phyloP scores from a whole-genome alignment of 2,113 vertebrate species.

The Hydrochoerus hydrochaeris region DNA sequence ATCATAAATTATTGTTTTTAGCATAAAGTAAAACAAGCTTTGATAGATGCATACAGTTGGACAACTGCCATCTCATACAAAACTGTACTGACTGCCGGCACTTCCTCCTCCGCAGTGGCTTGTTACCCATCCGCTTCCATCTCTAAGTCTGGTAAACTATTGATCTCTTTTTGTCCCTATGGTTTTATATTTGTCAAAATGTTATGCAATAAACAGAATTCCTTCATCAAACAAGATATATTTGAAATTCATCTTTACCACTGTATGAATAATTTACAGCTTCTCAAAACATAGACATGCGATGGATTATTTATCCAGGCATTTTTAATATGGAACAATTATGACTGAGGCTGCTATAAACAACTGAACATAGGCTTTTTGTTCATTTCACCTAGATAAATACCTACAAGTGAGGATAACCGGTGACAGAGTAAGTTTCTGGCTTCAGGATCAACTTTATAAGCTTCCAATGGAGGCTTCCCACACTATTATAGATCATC shows the following conservation, averaged over 20 bases:
- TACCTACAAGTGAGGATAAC: not conserved
- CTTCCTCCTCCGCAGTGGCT: not conserved
- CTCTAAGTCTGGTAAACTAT: not conserved
- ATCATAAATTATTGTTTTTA: not conserved
- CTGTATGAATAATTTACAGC: not conserved
- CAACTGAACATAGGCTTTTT: not conserved
- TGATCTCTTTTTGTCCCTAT: not conserved
- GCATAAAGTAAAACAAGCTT: not conserved
- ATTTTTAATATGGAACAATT: not conserved
- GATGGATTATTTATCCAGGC: not conserved
- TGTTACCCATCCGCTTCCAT: not conserved
- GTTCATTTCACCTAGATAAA: not conserved
- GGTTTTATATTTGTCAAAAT: not conserved
- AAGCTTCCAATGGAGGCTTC: not conserved
- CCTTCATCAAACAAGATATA: not conserved
- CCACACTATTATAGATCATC: not conserved
- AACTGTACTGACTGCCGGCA: not conserved
- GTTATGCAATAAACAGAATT: not conserved
- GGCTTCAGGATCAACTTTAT: not conserved
- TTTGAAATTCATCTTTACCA: not conserved
- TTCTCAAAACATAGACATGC: not conserved
- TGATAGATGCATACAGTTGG: not conserved
- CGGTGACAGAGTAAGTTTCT: not conserved
- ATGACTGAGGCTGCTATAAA: not conserved
- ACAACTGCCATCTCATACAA: not conserved